Evolutionary conservation across 2,797 vertebrate species (phyloP), one percentile per base, ranked within the genome.

Genomic region (Cynopterus sphinx): DNA sequence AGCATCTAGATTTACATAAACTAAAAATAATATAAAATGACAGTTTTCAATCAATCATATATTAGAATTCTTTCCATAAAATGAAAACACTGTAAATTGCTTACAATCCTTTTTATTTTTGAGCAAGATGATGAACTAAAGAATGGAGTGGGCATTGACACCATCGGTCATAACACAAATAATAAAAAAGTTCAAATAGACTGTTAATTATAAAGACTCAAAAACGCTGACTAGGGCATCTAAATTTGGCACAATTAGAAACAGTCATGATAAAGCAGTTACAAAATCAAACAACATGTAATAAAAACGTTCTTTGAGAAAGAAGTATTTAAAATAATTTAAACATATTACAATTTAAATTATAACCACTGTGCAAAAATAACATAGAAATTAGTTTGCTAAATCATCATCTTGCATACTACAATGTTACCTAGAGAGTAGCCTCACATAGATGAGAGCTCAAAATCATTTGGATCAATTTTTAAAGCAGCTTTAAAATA

Each of bases 401-500:
- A 81, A 90, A 68, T 90, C 61, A 82, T 65, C 63, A 86, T 70
- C 28, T 21, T 41, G 26, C 15, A n/a, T 81, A 82, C 65, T 67
- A 4, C 13, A 81, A 41, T 6, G 70, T 43, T 86, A 93, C 24
- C 71, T 75, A 61, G 36, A 90, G 39, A 91, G 86, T 68, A 79
- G 68, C 61, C 24, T 92, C 81, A 55, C 33, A 92, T 51, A 55
- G 68, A 71, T 95, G 73, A 95, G 21, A 86, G 21, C 10, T 77
- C 31, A 67, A 67, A n/a, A 70, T 82, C 91, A 94, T 83, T 79
- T 17, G 41, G 79, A 15, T 41, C 73, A 77, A 57, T 94, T 95
- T 93, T 97, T 96, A 71, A 97, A 89, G 33, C 19, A 73, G 84
- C 68, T 97, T 79, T 92, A 87, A 97, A 97, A 92, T 33, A 97